Base-by-base conservation (phyloP, 2,797 vertebrate species). In the Acridotheres tristis region DNA sequence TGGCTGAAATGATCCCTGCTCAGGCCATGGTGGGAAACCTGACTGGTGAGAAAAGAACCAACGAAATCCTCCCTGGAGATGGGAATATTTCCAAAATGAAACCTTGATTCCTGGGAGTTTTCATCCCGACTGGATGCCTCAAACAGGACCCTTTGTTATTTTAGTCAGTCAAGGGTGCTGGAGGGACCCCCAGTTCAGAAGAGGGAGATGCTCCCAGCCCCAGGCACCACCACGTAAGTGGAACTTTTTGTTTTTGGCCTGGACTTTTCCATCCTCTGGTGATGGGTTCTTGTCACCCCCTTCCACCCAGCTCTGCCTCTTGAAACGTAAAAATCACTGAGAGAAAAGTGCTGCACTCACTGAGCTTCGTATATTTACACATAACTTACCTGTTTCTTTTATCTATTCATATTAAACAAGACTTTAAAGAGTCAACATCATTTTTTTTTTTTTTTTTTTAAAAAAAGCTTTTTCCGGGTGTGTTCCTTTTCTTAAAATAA, bases 101-200 rank as follows among this genome's bases (percentile, higher is more conserved):
- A 13, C 36, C 19, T 69, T 25, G 7, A 8, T 36, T 59, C 13
- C 9, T 45, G 43, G 7, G 34, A 51, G 48, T n/a, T 79, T 54
- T 61, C 20, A 1, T 13, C 13, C 54, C 42, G 25, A 16, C 32
- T 43, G 38, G 43, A 10, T 13, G 29, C 42, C 82, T 78, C 65
- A 27, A 42, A 9, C 42, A 32, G 66, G 95, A 85, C 96, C 95
- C 94, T 97, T 96, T 98, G 95, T 97, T 95, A 54, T 98, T 98
- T 95, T 97, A 98, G 98, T 97, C 98, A 97, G 96, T 96, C 96
- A 97, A 78, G 94, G 97, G 95, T 89, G 96, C 94, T 83, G 97
- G 83, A 96, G 97, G 94, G 67, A 89, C 38, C 88, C 34, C 89
- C 89, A 87, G 65, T 36, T 27, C 94, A 3, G 96, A 96, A 91